Base-by-base conservation (phyloP, 1,140 invertebrate species). In the Pseudobourletiella spinata region DNA sequence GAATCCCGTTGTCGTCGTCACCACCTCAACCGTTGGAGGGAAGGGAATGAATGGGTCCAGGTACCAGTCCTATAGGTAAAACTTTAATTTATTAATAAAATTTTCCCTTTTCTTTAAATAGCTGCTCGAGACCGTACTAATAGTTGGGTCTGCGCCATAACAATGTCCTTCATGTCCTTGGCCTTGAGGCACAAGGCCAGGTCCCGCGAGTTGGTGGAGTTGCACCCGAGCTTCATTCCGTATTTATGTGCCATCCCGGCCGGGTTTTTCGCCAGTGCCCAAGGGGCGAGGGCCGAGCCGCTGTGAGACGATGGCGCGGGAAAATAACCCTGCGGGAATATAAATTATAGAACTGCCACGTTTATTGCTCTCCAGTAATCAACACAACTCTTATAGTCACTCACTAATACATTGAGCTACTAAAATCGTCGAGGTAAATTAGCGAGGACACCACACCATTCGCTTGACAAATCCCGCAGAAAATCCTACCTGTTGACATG, bases 261-360 rank as follows among this genome's bases (percentile, higher is more conserved):
- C 6, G 50, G 50, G 50, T 56, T 35, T 20, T 56, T 30, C 3
- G 28, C 8, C n/a, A 56, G 26, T 3, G 15, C 59, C 25, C 8
- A 61, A 1, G 48, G 48, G 1, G 28, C 51, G 14, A 61, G 25
- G 26, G 58, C 44, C n/a, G 51, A 54, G 24, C 59, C 59, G 43
- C 59, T 61, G 16, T 61, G 59, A n/a, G 15, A 30, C 3, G 15
- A 61, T 61, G 3, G 29, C 59, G 6, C 32, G 6, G 18, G 55
- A 26, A 44, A 61, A 61, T 22, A 61, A 29, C 70, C 71, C 71
- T 57, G 24, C 16, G 20, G 24, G 6, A 25, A 48, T n/a, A n/a
- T n/a, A n/a, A n/a, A n/a, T n/a, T n/a, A n/a, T n/a, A n/a, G n/a
- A n/a, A n/a, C n/a, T n/a, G n/a, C n/a, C n/a, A n/a, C n/a, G n/a